A percentile compares a stretch with the other conserved stretches of the same genome.
These are phyloP conservation scores for Halictus quadricinctus DNA, from an alignment of 2,888 invertebrate species.

Conservation along the genomic window DNA sequence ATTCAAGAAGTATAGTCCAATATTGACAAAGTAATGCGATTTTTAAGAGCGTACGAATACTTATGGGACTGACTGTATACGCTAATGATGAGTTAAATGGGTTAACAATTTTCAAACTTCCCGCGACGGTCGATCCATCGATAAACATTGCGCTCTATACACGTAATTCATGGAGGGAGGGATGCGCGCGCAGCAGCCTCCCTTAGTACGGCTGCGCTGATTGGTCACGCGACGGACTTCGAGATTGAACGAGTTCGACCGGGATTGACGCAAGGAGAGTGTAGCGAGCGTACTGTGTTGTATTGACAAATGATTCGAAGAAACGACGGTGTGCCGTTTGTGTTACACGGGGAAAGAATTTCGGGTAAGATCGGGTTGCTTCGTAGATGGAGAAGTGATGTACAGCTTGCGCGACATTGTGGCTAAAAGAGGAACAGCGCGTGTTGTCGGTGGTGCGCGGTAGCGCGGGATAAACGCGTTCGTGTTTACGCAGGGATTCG, in stretches of 20 bases:
- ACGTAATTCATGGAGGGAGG: neutral
- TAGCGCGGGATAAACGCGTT: constrained; percentile 28
- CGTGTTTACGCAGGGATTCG: constrained; percentile 49
- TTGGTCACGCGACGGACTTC: neutral
- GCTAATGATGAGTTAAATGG: no score
- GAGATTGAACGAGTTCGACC: constrained; percentile 10
- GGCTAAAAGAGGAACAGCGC: neutral
- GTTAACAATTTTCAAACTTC: neutral
- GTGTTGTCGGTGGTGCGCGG: neutral
- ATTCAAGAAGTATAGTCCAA: no score
- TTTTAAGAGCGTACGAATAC: no score
- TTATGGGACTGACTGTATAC: no score
- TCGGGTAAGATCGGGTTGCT: neutral
- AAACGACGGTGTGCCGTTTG: neutral
- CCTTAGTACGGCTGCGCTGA: constrained; percentile 11
- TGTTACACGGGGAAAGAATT: neutral
- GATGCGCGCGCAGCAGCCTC: neutral
- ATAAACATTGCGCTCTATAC: neutral
- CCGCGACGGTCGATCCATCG: neutral
- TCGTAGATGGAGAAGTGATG: neutral
- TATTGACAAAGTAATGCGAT: no score
- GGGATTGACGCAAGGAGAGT: neutral
- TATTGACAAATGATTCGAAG: neutral
- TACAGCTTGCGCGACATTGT: neutral
- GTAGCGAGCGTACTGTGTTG: neutral